phyloP scores from a whole-genome alignment of 2,113 vertebrate genomes.

The Phalacrocorax aristotelis region DNA sequence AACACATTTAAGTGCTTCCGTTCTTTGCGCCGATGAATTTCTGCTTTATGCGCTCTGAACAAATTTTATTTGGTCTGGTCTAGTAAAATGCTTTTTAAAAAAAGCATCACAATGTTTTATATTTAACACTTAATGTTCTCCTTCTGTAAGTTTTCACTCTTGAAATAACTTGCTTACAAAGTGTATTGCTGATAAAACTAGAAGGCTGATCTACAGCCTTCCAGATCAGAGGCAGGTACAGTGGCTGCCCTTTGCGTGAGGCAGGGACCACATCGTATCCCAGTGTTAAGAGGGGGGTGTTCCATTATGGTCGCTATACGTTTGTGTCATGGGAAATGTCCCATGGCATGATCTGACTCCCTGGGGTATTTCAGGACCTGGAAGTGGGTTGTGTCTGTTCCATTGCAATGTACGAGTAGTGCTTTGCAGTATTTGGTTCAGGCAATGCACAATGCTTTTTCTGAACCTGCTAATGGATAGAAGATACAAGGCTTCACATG shows the following conservation, averaged over 20 bases:
- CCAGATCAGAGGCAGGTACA: not conserved
- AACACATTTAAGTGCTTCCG: not conserved
- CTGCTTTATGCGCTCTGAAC: not conserved
- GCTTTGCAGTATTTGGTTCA: not conserved
- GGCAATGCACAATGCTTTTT: not conserved
- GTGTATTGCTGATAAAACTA: not conserved
- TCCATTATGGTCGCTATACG: not conserved
- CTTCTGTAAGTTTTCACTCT: not conserved
- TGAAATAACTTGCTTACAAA: not conserved
- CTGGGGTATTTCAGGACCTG: not conserved
- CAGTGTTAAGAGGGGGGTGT: not conserved
- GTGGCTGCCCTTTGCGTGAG: too few relatives aligned
- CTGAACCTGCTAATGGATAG: not conserved
- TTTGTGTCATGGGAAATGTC: not conserved
- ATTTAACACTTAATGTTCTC: not conserved
- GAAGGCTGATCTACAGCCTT: not conserved
- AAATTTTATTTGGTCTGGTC: not conserved
- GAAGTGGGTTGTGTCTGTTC: not conserved
- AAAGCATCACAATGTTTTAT: accelerated
- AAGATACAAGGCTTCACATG: accelerated
- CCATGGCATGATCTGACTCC: accelerated
- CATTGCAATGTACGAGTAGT: accelerated
- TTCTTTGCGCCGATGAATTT: not conserved
- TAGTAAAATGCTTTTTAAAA: not conserved
- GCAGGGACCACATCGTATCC: accelerated